These are phyloP conservation scores for Aix galericulata DNA, from an alignment of 2,113 vertebrate genomes.

Conservation along the genomic window DNA sequence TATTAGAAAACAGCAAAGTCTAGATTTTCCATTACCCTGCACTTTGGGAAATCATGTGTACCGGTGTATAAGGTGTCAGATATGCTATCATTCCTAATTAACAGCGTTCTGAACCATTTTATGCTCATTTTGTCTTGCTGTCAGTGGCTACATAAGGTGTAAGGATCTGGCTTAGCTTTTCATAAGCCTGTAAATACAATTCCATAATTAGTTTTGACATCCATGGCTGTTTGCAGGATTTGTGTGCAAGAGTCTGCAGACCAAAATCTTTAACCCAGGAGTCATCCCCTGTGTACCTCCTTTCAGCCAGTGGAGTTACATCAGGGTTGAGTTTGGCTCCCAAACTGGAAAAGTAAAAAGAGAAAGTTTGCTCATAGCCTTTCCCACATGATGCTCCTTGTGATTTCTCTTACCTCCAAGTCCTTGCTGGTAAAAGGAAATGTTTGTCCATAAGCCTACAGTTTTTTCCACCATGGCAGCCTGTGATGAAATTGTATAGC, in stretches of 20 bases:
- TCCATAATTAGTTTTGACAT: constrained; percentile 42
- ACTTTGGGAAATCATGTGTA: constrained; percentile 17
- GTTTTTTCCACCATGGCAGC: constrained; percentile 70
- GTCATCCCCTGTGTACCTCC: constrained; percentile 15
- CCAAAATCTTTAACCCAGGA: constrained; percentile 33
- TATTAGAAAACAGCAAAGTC: constrained; percentile 14
- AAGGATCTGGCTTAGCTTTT: constrained; percentile 19
- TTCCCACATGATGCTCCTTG: constrained; percentile 70
- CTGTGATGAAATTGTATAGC: constrained; percentile 69
- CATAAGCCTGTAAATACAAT: neutral
- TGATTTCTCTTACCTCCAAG: constrained; percentile 68
- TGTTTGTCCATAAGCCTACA: constrained; percentile 59
- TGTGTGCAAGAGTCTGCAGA: constrained; percentile 1
- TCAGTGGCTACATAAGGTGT: neutral
- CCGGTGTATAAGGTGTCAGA: neutral
- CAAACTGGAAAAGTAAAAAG: constrained; percentile 66
- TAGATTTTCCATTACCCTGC: constrained; percentile 48
- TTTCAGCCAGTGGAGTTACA: constrained; percentile 48
- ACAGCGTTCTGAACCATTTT: constrained; percentile 3
- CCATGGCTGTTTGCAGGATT: constrained; percentile 44
- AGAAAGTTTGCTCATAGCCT: constrained; percentile 65
- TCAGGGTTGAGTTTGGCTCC: constrained; percentile 58
- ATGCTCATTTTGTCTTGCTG: neutral
- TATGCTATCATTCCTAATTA: neutral
- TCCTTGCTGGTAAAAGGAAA: constrained; percentile 63